Percentiles rank a stretch among this genome's conserved stretches.
Evolutionary conservation across 2,797 vertebrate genomes (phyloP).

Genomic region (Notolabrus celidotus): DNA sequence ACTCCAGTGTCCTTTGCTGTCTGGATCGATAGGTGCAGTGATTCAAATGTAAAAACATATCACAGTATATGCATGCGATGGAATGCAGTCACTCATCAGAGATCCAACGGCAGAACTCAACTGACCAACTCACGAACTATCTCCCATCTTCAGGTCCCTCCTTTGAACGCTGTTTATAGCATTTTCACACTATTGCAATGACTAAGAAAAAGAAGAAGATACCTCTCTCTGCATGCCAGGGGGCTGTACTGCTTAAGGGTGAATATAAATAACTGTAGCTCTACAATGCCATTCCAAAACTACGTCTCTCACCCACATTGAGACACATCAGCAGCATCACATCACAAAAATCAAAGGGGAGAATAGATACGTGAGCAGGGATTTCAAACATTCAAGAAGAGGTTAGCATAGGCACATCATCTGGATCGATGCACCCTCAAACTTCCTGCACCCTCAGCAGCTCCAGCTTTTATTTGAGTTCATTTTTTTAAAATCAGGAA

Average conservation of each 20-base stretch:
- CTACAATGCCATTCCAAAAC: constrained; percentile 78
- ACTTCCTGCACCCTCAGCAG: constrained; percentile 74
- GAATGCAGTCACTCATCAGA: constrained; percentile 80
- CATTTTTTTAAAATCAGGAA: constrained; percentile 71
- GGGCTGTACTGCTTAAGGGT: constrained; percentile 83
- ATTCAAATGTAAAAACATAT: constrained; percentile 78
- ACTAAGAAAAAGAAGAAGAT: constrained; percentile 72
- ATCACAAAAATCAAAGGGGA: constrained; percentile 61
- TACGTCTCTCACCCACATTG: constrained; percentile 65
- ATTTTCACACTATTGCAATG: constrained; percentile 83
- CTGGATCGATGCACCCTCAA: constrained; percentile 64
- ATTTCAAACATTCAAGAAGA: constrained; percentile 76
- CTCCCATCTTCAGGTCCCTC: constrained; percentile 77
- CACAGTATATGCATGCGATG: constrained; percentile 84
- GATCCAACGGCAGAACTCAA: constrained; percentile 53
- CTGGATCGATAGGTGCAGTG: constrained; percentile 61
- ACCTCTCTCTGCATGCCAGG: constrained; percentile 86
- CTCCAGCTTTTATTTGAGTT: constrained; percentile 66
- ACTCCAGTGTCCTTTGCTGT: constrained; percentile 51
- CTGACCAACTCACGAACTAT: constrained; percentile 55
- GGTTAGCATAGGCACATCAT: constrained; percentile 78
- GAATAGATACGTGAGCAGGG: constrained; percentile 72
- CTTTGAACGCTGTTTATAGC: constrained; percentile 74
- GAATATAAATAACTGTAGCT: constrained; percentile 81
- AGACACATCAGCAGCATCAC: constrained; percentile 66